Conservation (phyloP, 2,113 vertebrate genomes). For the Neofelis nebulosa region DNA sequence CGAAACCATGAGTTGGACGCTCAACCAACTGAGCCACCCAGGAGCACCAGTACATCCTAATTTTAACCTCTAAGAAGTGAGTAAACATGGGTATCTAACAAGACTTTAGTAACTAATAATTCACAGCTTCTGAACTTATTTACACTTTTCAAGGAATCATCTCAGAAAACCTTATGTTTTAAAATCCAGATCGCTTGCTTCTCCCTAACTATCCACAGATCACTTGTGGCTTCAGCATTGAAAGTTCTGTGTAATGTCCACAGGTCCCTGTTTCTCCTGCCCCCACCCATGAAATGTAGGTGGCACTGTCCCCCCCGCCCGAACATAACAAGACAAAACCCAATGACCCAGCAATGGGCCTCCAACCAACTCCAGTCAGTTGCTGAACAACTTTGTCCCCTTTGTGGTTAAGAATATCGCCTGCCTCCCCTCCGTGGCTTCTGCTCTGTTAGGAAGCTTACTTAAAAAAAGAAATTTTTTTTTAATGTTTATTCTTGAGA, state of each 20-base stretch:
- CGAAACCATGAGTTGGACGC: too few species aligned
- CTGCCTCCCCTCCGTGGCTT: not conserved
- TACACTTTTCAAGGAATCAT: not conserved
- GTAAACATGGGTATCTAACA: not conserved
- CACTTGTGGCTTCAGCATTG: not conserved
- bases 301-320: not conserved
- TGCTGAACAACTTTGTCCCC: not conserved
- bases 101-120: not conserved
- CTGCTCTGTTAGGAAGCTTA: not conserved
- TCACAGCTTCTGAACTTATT: not conserved
- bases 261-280: not conserved
- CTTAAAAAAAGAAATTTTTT: not conserved
- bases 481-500: too few species aligned
- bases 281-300: not conserved
- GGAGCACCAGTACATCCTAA: not conserved
- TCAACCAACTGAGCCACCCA: too few species aligned
- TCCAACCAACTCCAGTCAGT: not conserved
- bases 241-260: not conserved
- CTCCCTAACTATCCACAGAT: not conserved
- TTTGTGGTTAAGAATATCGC: not conserved
- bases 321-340: not conserved
- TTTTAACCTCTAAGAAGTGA: not conserved
- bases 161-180: not conserved
- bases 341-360: not conserved
- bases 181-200: not conserved